These are phyloP conservation scores for Scortum barcoo DNA, from an alignment of 2,113 vertebrate species.

Conservation along the genomic window DNA sequence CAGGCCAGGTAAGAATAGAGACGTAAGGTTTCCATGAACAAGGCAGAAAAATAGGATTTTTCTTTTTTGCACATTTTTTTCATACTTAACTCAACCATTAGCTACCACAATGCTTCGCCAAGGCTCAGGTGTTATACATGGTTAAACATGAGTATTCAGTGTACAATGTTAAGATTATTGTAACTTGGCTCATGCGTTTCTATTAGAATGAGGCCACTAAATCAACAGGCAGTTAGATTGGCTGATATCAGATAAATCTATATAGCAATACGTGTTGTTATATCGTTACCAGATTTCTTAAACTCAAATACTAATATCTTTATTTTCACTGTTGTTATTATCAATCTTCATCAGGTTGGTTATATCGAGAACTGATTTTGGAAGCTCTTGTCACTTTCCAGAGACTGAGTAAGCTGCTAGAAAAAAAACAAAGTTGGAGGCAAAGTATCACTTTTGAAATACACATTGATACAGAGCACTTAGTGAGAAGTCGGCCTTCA, in stretches of 20 bases:
- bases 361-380: background rate
- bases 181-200: background rate
- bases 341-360: background rate
- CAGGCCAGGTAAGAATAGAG: slow-evolving; percentile 3
- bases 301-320: background rate
- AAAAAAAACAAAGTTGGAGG: background rate
- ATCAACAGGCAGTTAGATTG: background rate
- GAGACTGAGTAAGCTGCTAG: background rate
- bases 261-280: background rate
- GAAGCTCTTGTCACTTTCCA: background rate
- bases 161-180: background rate
- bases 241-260: background rate
- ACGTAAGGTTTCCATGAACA: background rate
- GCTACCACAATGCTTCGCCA: background rate
- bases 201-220: background rate
- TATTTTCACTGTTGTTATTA: background rate
- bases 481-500: background rate
- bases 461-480: background rate
- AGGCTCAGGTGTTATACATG: background rate
- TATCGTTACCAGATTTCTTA: background rate
- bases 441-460: background rate
- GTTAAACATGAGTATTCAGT: background rate
- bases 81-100: no score
- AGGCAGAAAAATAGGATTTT: background rate
- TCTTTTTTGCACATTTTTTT: no score